phyloP scores from a whole-genome alignment of 2,113 vertebrate species.

The Plecotus auritus region DNA sequence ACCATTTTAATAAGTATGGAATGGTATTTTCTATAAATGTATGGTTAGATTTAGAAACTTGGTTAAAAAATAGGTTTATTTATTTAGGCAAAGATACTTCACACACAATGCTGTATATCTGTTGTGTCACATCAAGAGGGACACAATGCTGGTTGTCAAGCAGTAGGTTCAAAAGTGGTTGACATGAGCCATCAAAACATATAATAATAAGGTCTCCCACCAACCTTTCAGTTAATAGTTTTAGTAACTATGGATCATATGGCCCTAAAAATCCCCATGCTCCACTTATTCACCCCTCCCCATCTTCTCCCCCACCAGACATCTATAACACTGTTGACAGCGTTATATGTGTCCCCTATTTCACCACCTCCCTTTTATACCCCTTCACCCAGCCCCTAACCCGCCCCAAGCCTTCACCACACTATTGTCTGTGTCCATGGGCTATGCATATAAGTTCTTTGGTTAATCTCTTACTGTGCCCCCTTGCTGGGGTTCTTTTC shows the following conservation, averaged over 20 bases:
- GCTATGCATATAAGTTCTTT: no score
- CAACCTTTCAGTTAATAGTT: neutral
- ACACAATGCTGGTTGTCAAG: neutral
- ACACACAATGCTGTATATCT: neutral
- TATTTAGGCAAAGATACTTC: neutral
- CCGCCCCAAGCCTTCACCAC: no score
- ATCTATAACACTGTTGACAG: no score
- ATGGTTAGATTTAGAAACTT: neutral
- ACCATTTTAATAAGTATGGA: neutral
- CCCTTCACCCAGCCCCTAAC: no score
- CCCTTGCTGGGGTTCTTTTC: no score
- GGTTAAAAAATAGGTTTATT: neutral
- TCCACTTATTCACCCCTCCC: neutral
- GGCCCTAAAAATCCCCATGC: neutral
- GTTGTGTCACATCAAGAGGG: neutral
- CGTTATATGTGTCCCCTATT: no score
- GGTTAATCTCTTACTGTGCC: no score
- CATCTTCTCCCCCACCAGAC: neutral
- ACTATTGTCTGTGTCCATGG: no score
- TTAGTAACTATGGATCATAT: neutral
- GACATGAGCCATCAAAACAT: neutral
- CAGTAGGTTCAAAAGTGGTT: neutral
- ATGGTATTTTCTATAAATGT: neutral
- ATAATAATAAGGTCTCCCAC: neutral
- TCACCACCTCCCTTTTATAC: no score